Base-by-base conservation (phyloP, 2,113 vertebrate genomes). In the Synodontis membranacea region DNA sequence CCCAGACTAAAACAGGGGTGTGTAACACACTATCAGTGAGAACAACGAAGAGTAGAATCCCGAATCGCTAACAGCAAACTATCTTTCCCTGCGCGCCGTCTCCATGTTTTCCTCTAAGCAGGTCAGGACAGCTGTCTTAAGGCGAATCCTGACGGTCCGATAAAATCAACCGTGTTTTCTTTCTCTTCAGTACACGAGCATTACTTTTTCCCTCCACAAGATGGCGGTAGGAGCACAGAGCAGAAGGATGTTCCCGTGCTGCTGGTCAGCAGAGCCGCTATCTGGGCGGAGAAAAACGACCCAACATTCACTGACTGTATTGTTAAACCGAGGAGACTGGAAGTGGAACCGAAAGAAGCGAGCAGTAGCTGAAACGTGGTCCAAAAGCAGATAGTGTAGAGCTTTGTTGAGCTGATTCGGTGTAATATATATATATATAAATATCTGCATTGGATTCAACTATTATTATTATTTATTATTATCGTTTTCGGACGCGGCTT, bases 181-280 rank as follows among this genome's bases (percentile, higher is more conserved):
- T n/a, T n/a, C n/a, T n/a, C n/a, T n/a, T n/a, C n/a, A n/a, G n/a
- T n/a, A n/a, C n/a, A n/a, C 12, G 66, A 60, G 39, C 39, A 10
- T 1, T 83, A 5, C 1, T 48, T 4, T 46, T 28, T 31, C 17
- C 31, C 60, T 80, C 2, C 46, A 50, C 17, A 11, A 7, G 25
- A 42, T 39, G 66, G 7, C 88, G 94, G 93, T 52, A 94, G 94
- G 94, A 92, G 76, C 86, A 94, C 91, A 91, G 93, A 91, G 90
- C 92, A 89, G 75, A 31, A 79, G 34, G 54, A 14, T 15, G 72
- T 75, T 84, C 84, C 39, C 62, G 87, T 88, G 39, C 58, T 82
- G 37, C 58, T 90, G 82, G 83, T 54, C 83, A 79, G 58, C 87
- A 62, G 89, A 88, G 62, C 89, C 87, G 90, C 86, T 89, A 72